Evolutionary conservation across 2,797 vertebrate species (phyloP).

Genomic region (Falco berigora): DNA sequence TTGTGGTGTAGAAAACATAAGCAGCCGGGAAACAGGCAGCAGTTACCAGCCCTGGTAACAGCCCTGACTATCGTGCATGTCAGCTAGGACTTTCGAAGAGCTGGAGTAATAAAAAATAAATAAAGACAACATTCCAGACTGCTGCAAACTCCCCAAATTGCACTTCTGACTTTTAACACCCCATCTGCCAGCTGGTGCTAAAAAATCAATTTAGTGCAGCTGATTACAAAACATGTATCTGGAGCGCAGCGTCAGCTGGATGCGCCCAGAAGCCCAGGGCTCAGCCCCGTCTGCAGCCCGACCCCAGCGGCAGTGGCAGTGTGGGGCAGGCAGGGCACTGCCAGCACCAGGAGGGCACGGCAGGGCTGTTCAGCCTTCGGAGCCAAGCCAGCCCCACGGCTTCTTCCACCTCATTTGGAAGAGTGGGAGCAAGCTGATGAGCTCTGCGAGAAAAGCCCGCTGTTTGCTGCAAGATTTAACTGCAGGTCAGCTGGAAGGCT

Average conservation of each 20-base stretch:
- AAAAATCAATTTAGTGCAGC: neutral
- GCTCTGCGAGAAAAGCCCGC: neutral
- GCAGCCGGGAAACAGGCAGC: neutral
- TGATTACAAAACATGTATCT: neutral
- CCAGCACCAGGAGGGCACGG: neutral
- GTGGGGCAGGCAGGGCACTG: neutral
- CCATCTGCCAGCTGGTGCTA: neutral
- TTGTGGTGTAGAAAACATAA: neutral
- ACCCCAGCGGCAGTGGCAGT: rapidly evolving
- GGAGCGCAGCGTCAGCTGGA: neutral
- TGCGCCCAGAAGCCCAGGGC: neutral
- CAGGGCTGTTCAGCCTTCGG: neutral
- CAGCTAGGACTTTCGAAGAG: neutral
- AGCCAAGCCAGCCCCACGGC: neutral
- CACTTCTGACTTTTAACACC: neutral
- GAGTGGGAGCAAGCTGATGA: neutral
- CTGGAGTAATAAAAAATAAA: neutral
- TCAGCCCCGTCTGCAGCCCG: neutral
- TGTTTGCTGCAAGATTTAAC: neutral
- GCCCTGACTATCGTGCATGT: rapidly evolving
- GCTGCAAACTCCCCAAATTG: neutral
- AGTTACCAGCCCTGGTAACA: neutral
- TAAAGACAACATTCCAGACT: neutral
- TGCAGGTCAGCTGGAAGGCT: neutral
- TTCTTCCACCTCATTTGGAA: neutral